phyloP scores from a whole-genome alignment of 2,113 vertebrate species.

The Eleginops maclovinus region DNA sequence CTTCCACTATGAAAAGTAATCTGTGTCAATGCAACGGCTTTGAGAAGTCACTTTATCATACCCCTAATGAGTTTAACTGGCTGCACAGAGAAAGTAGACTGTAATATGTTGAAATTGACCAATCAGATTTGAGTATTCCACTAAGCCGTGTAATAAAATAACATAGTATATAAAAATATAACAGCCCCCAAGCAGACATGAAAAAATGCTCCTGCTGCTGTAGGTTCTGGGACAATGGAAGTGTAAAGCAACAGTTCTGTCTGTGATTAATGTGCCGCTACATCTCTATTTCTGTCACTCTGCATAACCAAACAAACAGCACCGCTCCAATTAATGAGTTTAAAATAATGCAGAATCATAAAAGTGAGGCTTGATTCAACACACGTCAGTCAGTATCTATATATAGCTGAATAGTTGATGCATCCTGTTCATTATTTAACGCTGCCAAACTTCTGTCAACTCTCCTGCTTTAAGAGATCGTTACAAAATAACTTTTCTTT shows the following conservation, averaged over 20 bases:
- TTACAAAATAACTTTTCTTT: too few species aligned
- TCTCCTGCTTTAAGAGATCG: neutral
- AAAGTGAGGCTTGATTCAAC: conserved; percentile 18
- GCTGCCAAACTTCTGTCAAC: conserved; percentile 39
- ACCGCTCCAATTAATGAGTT: conserved; percentile 54
- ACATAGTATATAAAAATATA: neutral
- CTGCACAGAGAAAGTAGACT: too few species aligned
- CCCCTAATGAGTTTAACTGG: too few species aligned
- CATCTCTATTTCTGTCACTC: conserved; percentile 73
- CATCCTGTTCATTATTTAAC: neutral
- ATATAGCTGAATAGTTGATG: conserved; percentile 48
- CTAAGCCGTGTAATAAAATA: neutral
- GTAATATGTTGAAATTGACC: too few species aligned
- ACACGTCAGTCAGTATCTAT: conserved; percentile 38
- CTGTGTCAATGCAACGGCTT: too few species aligned
- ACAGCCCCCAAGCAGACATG: conserved; percentile 5
- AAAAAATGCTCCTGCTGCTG: conserved; percentile 26
- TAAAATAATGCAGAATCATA: neutral
- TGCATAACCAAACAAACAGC: conserved; percentile 72
- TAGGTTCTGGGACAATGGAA: conserved; percentile 82
- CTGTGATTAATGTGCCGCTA: conserved; percentile 63
- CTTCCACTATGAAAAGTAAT: too few species aligned
- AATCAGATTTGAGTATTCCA: too few species aligned
- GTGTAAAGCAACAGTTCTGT: conserved; percentile 70
- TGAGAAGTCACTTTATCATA: too few species aligned